These are phyloP conservation scores for Sebastes trivittatus DNA, from an alignment of 2,797 vertebrate genomes.

Conservation along the genomic window DNA sequence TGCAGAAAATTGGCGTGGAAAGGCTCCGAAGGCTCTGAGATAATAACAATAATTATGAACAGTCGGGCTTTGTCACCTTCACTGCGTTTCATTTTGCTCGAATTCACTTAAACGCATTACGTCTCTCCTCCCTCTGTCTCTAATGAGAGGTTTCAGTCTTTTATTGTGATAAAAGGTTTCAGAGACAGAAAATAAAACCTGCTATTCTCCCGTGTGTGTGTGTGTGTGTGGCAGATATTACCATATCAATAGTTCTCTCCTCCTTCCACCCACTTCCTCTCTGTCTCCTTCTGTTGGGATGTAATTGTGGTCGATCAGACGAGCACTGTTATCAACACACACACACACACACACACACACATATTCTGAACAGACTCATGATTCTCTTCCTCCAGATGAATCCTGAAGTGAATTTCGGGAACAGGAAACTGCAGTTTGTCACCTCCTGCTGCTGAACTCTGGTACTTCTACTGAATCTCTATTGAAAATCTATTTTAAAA, in stretches of 20 bases:
- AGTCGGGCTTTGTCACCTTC: constrained; percentile 15
- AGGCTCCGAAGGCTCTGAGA: constrained; percentile 16
- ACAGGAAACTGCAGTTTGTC: neutral
- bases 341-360: neutral
- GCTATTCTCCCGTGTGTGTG: neutral
- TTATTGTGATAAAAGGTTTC: constrained; percentile 41
- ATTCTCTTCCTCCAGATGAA: neutral
- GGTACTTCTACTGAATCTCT: neutral
- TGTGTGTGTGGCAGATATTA: constrained; percentile 41
- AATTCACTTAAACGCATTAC: constrained; percentile 38
- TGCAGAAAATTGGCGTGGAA: constrained; percentile 10
- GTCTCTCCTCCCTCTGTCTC: constrained; percentile 17
- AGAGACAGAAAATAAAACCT: constrained; percentile 55
- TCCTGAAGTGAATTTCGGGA: neutral
- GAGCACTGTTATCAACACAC: constrained; percentile 38
- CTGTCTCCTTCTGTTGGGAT: constrained; percentile 33
- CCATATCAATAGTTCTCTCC: constrained; percentile 62
- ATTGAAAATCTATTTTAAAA: neutral
- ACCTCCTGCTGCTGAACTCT: neutral
- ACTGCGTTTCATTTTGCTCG: neutral
- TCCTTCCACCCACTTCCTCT: constrained; percentile 57
- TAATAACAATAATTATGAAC: constrained; percentile 33
- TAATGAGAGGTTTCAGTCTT: constrained; percentile 55
- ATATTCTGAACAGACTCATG: too few species aligned
- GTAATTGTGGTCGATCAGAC: constrained; percentile 65